These are phyloP conservation scores for Hybos culiciformis DNA, from an alignment of 2,888 invertebrate genomes.

Conservation along the genomic window DNA sequence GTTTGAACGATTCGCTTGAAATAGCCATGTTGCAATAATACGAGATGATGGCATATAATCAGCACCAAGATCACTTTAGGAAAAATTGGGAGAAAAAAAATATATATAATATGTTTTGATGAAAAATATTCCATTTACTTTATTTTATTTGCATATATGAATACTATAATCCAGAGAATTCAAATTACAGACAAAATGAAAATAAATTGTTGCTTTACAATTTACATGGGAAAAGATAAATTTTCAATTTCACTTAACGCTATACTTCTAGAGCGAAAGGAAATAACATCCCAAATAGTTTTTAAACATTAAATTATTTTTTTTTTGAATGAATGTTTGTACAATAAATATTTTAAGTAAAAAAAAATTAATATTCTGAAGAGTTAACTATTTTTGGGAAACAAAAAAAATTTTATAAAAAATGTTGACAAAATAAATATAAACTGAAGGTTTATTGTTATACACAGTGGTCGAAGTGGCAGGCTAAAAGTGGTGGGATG, in stretches of 20 bases:
- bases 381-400: neutral
- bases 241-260: too few relatives aligned
- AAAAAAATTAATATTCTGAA: neutral
- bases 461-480: too few relatives aligned
- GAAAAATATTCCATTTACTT: too few relatives aligned
- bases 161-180: neutral
- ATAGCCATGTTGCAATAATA: constrained; percentile 35
- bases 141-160: neutral
- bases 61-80: constrained; percentile 16
- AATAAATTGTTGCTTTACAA: too few relatives aligned
- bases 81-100: neutral
- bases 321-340: neutral
- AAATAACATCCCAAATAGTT: too few relatives aligned
- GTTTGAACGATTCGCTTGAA: constrained; percentile 33
- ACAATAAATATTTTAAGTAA: neutral
- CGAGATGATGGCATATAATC: constrained; percentile 35
- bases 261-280: too few relatives aligned
- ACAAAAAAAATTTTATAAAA: neutral
- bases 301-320: too few relatives aligned
- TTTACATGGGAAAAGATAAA: too few relatives aligned
- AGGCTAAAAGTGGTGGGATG: too few relatives aligned
- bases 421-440: too few relatives aligned
- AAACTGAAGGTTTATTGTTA: too few relatives aligned
- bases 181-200: too few relatives aligned
- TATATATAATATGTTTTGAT: neutral